Base-by-base conservation (phyloP, 2,888 invertebrate species). In the Aporophyla lueneburgensis region DNA sequence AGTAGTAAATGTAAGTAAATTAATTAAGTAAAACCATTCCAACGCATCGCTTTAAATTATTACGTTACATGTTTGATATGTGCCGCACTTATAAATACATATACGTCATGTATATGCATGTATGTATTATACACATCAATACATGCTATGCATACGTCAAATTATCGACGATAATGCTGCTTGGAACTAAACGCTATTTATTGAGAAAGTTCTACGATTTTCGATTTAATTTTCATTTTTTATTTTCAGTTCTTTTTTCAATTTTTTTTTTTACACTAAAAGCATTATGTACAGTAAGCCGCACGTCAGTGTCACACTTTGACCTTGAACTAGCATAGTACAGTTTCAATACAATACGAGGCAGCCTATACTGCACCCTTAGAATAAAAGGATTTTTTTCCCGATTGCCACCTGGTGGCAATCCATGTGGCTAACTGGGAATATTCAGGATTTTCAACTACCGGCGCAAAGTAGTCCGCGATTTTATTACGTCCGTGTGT, bases 11-110 rank as follows among this genome's bases (percentile, higher is more conserved):
- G 2, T 2, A 49, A n/a, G 1, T 2, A 49, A 27, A n/a, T 33
- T 16, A 33, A 43, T 53, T 12, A 21, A 43, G n/a, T 4, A 49
- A 61, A 72, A 78, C 59, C 19, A 78, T 24, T 46, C 5, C 19
- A 58, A 53, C 49, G 14, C 19, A 43, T 43, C 43, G 27, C 43
- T 24, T 33, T 27, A 56, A 24, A 74, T 65, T 27, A 49, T 56
- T 63, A 58, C 49, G n/a, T 63, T 74, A 74, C 74, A 54, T 70
- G 65, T 70, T 33, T 63, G n/a, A 79, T 74, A 73, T 14, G n/a
- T 79, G 74, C 74, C 71, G 74, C 80, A 74, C 74, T 70, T 67
- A 66, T 53, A 61, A 51, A 2, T 58, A 66, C 43, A 40, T 51
- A 66, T 68, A 63, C 54, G 24, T 70, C 43, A 54, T 33, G 40